Percentiles rank a stretch among this genome's conserved stretches.
Evolutionary conservation across 2,113 vertebrate genomes (phyloP).

Genomic region (Ondatra zibethicus): DNA sequence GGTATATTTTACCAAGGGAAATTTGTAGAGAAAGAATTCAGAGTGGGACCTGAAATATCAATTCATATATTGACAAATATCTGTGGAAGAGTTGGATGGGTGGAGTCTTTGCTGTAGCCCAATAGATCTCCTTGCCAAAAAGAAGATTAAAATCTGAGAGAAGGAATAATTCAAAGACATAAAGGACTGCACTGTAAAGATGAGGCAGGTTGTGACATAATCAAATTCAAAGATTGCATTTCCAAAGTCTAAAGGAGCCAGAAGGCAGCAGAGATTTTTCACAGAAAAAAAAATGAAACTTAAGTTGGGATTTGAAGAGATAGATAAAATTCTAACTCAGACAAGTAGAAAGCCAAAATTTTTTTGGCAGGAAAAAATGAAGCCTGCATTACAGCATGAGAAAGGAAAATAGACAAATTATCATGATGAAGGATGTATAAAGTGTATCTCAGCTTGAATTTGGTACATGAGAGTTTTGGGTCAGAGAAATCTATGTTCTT

Average conservation of each 20-base stretch:
- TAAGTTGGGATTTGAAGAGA: conserved; percentile 55
- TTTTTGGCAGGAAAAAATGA: not conserved
- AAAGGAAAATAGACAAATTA: not conserved
- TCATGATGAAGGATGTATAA: not conserved
- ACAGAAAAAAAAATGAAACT: conserved; percentile 10
- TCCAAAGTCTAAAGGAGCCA: conserved; percentile 45
- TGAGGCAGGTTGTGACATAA: not conserved
- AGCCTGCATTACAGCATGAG: not conserved
- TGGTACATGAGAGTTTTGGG: not conserved
- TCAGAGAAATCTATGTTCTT: not conserved
- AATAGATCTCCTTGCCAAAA: not conserved
- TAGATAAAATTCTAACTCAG: conserved; percentile 2
- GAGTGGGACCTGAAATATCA: not conserved
- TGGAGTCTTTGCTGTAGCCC: not conserved
- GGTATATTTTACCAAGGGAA: conserved; percentile 13
- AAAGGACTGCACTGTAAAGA: conserved; percentile 7
- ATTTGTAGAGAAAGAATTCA: conserved; percentile 1
- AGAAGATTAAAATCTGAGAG: conserved; percentile 62
- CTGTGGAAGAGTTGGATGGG: not conserved
- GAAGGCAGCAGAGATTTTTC: conserved; percentile 3
- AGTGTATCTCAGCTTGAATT: not conserved
- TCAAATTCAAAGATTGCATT: conserved; percentile 60
- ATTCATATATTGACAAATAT: conserved; percentile 4
- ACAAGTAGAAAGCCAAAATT: conserved; percentile 27
- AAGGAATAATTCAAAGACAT: conserved; percentile 49